Evolutionary conservation across 2,797 vertebrate species (phyloP).

Genomic region (Sitta carolinensis): DNA sequence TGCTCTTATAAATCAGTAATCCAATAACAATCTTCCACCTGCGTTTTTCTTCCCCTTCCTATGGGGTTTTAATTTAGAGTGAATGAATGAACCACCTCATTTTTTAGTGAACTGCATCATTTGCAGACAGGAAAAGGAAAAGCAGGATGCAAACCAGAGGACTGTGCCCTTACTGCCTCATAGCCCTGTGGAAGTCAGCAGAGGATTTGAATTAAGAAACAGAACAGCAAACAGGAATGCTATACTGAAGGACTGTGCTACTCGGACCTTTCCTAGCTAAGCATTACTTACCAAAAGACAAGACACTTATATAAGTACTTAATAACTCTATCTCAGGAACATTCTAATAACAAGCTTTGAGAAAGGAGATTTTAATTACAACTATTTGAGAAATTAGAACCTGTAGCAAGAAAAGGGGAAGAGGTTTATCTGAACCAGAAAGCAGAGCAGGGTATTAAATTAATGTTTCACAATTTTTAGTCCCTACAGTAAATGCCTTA

Average conservation of each 20-base stretch:
- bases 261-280: background rate
- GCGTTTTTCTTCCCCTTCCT: background rate
- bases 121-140: background rate
- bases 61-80: background rate
- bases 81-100: background rate
- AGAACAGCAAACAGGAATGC: background rate
- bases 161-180: background rate
- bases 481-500: background rate
- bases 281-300: background rate
- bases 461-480: background rate
- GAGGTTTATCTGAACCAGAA: background rate
- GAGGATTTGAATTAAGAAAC: background rate
- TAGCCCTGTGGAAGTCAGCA: background rate
- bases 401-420: background rate
- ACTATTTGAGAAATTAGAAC: conserved; percentile 12
- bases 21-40: background rate
- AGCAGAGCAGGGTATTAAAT: background rate
- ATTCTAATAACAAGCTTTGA: background rate
- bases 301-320: background rate
- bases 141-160: background rate
- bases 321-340: background rate
- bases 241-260: background rate
- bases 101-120: background rate
- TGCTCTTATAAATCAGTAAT: background rate
- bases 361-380: conserved; percentile 7